Evolutionary conservation across 2,113 vertebrate genomes (phyloP), one percentile per base, ranked within the genome.

Genomic region (Ranitomeya imitator): DNA sequence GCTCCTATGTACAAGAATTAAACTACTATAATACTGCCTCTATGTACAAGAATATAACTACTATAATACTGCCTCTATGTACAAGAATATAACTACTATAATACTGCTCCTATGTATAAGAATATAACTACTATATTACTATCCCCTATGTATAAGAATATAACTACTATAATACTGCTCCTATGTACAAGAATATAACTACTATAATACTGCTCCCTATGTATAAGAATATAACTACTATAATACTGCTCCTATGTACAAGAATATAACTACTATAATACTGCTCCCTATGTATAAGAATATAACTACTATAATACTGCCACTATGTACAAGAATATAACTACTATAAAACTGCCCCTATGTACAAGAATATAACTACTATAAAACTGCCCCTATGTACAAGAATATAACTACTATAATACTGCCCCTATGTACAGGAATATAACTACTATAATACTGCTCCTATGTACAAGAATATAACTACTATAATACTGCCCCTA

Each of bases 251-350:
- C 61, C 61, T 63, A 74, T 74, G 45, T 63, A 67, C 63, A 67
- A 67, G 63, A 67, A n/a, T 67, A 67, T n/a, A 67, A 67, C 21
- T 67, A n/a, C 21, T n/a, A 67, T n/a, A 67, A 67, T 67, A 67
- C 21, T 67, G 63, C 7, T n/a, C 21, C 61, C 16, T 63, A 63
- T 63, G 18, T 21, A 7, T 3, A 63, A 63, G 61, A 21, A 63
- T 63, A 63, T 63, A 63, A 21, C 61, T 63, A 63, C 18, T 19
- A 63, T 63, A 63, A 63, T 63, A 63, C 61, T 63, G 61, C 61
- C 10, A 18, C 18, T 63, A 63, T 21, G 6, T 63, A 63, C 61
- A 19, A 63, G 18, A 63, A 63, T 63, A 63, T 63, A 63, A 19
- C 61, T 63, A 63, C 61, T 63, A 63, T 63, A 63, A 63, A 21